These are phyloP conservation scores for Abrostola triplasia DNA, from an alignment of 2,888 invertebrate genomes.

Conservation along the genomic window DNA sequence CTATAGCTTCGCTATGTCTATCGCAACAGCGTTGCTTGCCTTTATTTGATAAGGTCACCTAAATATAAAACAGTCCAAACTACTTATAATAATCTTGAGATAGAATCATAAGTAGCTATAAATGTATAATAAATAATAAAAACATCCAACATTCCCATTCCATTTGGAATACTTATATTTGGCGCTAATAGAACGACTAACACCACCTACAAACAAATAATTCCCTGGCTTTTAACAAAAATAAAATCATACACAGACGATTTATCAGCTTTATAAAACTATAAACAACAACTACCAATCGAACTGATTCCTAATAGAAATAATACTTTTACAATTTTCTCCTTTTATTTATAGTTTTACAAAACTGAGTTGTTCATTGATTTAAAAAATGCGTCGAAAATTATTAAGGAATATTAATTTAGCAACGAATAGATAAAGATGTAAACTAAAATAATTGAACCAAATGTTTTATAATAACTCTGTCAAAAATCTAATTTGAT, in stretches of 20 bases:
- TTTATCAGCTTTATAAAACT: constrained; percentile 38
- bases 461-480: constrained; percentile 29
- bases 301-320: constrained; percentile 8
- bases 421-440: constrained; percentile 35
- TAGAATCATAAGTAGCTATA: constrained; percentile 51
- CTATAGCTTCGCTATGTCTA: constrained; percentile 61
- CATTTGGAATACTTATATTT: constrained; percentile 49
- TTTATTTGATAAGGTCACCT: constrained; percentile 61
- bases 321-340: not conserved
- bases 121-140: constrained; percentile 56
- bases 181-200: constrained; percentile 46
- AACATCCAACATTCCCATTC: constrained; percentile 55
- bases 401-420: constrained; percentile 39
- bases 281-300: constrained; percentile 32
- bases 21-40: constrained; percentile 56
- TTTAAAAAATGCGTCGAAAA: constrained; percentile 46
- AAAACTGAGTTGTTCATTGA: constrained; percentile 30
- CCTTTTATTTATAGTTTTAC: constrained; percentile 41
- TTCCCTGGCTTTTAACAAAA: constrained; percentile 37
- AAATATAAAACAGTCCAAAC: constrained; percentile 68
- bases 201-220: constrained; percentile 45
- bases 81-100: constrained; percentile 52
- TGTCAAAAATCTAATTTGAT: constrained; percentile 52
- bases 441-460: constrained; percentile 28
- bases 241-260: constrained; percentile 31